Conservation (phyloP, 2,797 vertebrate species). For the Squalus acanthias region DNA sequence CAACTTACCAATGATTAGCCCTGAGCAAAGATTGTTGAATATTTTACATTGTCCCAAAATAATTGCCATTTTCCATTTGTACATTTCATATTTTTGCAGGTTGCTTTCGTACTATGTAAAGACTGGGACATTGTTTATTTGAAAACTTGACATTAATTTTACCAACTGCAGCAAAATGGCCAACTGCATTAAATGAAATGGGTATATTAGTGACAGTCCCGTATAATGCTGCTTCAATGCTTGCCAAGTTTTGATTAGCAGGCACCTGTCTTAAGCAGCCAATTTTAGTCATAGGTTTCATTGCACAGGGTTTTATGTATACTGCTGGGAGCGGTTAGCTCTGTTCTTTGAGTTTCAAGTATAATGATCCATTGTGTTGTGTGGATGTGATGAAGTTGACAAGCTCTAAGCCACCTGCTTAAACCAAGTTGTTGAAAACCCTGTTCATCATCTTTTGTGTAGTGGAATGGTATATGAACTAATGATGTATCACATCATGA, state of each 20-base stretch:
- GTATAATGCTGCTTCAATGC: not conserved
- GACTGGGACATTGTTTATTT: constrained; percentile 1
- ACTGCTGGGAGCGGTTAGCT: constrained; percentile 8
- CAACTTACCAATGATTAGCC: not conserved
- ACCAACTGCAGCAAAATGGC: constrained; percentile 18
- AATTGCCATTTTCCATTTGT: not conserved
- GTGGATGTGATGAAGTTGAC: constrained; percentile 6
- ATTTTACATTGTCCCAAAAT: not conserved
- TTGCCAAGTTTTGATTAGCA: not conserved
- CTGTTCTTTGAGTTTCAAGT: constrained; percentile 11
- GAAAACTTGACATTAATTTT: constrained; percentile 28
- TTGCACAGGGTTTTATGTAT: constrained; percentile 26
- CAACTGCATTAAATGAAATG: not conserved
- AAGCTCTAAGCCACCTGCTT: not conserved
- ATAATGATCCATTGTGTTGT: constrained; percentile 24
- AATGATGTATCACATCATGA: not conserved
- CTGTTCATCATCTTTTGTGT: not conserved
- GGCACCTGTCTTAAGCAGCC: constrained; percentile 26
- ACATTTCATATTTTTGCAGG: constrained; percentile 10
- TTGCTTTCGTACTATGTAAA: not conserved
- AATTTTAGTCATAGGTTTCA: constrained; percentile 32
- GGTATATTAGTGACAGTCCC: not conserved
- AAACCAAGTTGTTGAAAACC: constrained; percentile 10
- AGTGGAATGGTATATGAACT: not conserved
- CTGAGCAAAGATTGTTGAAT: not conserved